Percentiles rank a stretch among this genome's conserved stretches.
These are phyloP conservation scores for Anguilla anguilla DNA, from an alignment of 2,797 vertebrate species.

Conservation along the genomic window DNA sequence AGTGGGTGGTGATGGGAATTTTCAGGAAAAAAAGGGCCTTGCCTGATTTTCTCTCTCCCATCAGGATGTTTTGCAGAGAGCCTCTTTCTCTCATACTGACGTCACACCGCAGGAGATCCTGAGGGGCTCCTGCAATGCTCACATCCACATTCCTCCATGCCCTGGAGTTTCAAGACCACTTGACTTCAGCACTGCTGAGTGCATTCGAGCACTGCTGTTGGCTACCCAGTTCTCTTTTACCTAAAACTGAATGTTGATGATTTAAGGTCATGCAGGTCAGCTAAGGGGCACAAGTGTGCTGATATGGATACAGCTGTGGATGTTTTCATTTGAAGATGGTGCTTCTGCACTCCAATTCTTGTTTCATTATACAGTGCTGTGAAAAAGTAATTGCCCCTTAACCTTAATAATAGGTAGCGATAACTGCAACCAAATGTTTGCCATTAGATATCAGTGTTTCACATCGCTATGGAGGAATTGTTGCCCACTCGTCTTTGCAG, in stretches of 20 bases:
- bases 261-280: not conserved
- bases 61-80: conserved; percentile 48
- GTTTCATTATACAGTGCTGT: not conserved
- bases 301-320: not conserved
- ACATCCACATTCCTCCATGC: not conserved
- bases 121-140: not conserved
- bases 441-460: too few species aligned
- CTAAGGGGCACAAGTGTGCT: not conserved
- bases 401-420: too few species aligned
- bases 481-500: too few species aligned
- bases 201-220: not conserved
- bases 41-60: conserved; percentile 59
- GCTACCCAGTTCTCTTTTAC: not conserved
- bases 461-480: too few species aligned
- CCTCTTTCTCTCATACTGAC: conserved; percentile 22
- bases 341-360: not conserved
- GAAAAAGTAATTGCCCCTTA: too few species aligned
- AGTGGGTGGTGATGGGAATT: conserved; percentile 70
- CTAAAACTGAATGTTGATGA: not conserved
- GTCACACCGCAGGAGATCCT: not conserved
- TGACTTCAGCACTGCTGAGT: not conserved
- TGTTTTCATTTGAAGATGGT: not conserved
- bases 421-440: too few species aligned
- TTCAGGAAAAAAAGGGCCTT: conserved; percentile 58
- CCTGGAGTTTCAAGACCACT: not conserved